Base-by-base conservation (phyloP, 2,888 invertebrate genomes). In the Latrodectus elegans region DNA sequence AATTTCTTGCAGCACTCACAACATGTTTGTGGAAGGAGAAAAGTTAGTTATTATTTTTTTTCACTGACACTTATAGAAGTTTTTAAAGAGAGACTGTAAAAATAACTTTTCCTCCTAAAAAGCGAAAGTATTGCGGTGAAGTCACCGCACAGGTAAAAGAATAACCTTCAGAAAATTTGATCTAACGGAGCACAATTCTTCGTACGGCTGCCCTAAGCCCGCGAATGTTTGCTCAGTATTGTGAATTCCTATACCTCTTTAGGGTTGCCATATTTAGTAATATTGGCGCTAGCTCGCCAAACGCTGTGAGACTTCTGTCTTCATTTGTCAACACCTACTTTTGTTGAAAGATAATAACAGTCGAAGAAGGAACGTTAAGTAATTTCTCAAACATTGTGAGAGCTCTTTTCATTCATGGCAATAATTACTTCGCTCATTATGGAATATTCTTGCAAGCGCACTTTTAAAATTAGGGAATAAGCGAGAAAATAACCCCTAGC, bases 361-460 rank as follows among this genome's bases (percentile, higher is more conserved):
- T 60, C 60, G 60, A 6, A 60, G 60, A 60, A 60, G 60, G n/a
- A 60, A 60, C 12, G 60, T 60, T 11, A 60, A 60, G 60, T n/a
- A 60, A 60, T 60, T 60, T 60, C 60, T 60, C 60, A 60, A 60
- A 60, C n/a, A 60, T 60, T 60, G 60, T n/a, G 60, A n/a, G 60
- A 4, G 12, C n/a, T 15, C n/a, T 60, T 60, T 60, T 60, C 60
- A 60, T 60, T 60, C 60, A 15, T 60, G 14, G n/a, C n/a, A 60
- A 60, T 60, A 60, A 60, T 60, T 60, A 60, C 60, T 60, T 60
- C 60, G n/a, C 6, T 15, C 60, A 60, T 60, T 15, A 60, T 60
- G 60, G n/a, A 60, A 60, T 60, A 60, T 60, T 60, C n/a, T n/a
- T 60, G 12, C 60, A 6, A n/a, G 12, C 14, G 60, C 12, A 15